phyloP scores from a whole-genome alignment of 2,888 invertebrate species.

The Caenorhabditis doughertyi region DNA sequence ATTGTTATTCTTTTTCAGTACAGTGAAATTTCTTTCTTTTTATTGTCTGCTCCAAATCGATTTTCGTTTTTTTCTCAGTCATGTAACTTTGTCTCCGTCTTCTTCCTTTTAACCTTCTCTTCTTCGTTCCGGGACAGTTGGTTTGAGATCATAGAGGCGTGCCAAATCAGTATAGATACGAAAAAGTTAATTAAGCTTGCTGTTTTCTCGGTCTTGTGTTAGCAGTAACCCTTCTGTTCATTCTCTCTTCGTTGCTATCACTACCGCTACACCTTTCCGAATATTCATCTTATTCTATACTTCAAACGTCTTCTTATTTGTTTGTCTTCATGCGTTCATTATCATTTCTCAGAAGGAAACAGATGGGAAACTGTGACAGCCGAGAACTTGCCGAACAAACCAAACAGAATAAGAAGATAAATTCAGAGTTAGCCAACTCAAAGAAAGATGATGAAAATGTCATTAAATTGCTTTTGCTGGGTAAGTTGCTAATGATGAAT shows the following conservation, averaged over 20 bases:
- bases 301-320: neutral
- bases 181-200: constrained; percentile 24
- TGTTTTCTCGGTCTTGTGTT: constrained; percentile 13
- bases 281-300: neutral
- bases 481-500: constrained; percentile 42
- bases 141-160: constrained; percentile 6
- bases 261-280: neutral
- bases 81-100: neutral
- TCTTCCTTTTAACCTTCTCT: neutral
- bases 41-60: constrained; percentile 1
- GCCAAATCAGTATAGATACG: constrained; percentile 15
- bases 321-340: neutral
- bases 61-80: neutral
- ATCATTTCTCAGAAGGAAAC: constrained; percentile 30
- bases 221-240: neutral
- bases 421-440: constrained; percentile 73
- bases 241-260: neutral
- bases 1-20: neutral
- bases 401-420: constrained; percentile 71
- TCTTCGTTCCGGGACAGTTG: neutral
- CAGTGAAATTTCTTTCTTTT: neutral
- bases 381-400: constrained; percentile 61
- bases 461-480: constrained; percentile 78
- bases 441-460: constrained; percentile 75
- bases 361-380: constrained; percentile 77